Base-by-base conservation (phyloP, 2,888 invertebrate genomes). In the Drosophila gaucha region DNA sequence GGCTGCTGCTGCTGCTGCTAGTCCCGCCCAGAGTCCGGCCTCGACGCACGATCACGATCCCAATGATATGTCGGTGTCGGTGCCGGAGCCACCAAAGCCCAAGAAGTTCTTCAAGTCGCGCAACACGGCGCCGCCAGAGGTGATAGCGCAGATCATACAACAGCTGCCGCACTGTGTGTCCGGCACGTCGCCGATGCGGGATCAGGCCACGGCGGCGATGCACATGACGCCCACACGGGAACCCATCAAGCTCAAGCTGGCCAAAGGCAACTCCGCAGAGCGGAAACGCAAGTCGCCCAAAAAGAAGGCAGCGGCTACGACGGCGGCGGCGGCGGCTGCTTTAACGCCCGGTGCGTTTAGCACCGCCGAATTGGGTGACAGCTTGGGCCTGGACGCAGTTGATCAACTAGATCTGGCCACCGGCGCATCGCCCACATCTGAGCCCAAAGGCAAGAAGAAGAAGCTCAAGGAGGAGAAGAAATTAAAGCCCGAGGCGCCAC, bases 21-120 rank as follows among this genome's bases (percentile, higher is more conserved):
- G 80, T 70, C 79, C 77, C 12, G 79, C 74, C 28, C 79, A 78
- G 59, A 80, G 88, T 66, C 80, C 86, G 9, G 84, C 84, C 26
- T 83, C 84, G 4, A 77, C 88, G 20, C 84, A 90, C 50, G 91
- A 91, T 31, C 90, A 90, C 44, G 91, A 91, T 66, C 83, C 89
- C 0, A 87, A 90, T 33, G 88, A 88, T 43, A 41, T 88, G 55
- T 89, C 89, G 0, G 80, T 89, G 6, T 80, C 89, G 33, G 78
- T 89, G 55, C 89, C 88, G 55, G 92, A 91, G 47, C 89, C 94
- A 75, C 94, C 94, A 80, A 96, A 96, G 90, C 97, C 97, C 41
- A 96, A 97, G 90, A 97, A 97, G 90, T 97, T 97, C 91, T 97
- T 97, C 90, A 97, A 97, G 90, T 97, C 96, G 89, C 95, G 96